Conservation (phyloP, 2,888 invertebrate species). For the Drosophila sordidula region DNA sequence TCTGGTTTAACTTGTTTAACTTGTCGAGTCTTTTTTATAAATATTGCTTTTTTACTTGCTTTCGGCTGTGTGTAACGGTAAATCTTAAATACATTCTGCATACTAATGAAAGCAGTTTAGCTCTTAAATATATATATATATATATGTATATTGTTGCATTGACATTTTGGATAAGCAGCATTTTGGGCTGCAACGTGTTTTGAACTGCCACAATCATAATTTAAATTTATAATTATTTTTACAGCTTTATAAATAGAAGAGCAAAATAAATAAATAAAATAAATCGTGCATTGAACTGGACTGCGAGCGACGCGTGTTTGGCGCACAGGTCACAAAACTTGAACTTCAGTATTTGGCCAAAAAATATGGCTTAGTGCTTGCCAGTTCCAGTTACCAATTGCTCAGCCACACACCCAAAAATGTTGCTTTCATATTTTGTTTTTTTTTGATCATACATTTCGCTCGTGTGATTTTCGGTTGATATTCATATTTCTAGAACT, state of each 20-base stretch:
- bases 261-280: not conserved
- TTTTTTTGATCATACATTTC: no score
- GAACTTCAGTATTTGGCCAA: constrained; percentile 29
- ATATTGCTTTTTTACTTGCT: constrained; percentile 12
- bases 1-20: constrained; percentile 72
- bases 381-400: constrained; percentile 33
- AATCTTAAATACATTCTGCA: constrained; percentile 57
- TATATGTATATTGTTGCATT: constrained; percentile 39
- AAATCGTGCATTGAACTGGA: constrained; percentile 57
- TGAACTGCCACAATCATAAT: constrained; percentile 10
- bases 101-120: constrained; percentile 55
- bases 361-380: constrained; percentile 13
- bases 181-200: constrained; percentile 26
- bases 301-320: constrained; percentile 18
- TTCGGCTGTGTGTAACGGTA: constrained; percentile 66
- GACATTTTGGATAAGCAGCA: constrained; percentile 43
- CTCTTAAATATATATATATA: constrained; percentile 16
- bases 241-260: constrained; percentile 4
- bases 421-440: constrained; percentile 1
- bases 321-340: constrained; percentile 36
- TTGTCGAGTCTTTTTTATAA: constrained; percentile 12
- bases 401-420: constrained; percentile 14
- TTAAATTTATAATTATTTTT: constrained; percentile 29
- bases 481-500: constrained; percentile 48
- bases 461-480: not conserved